Evolutionary conservation across 1,140 invertebrate species (phyloP).

Genomic region (Trichomalopsis sarcophagae): DNA sequence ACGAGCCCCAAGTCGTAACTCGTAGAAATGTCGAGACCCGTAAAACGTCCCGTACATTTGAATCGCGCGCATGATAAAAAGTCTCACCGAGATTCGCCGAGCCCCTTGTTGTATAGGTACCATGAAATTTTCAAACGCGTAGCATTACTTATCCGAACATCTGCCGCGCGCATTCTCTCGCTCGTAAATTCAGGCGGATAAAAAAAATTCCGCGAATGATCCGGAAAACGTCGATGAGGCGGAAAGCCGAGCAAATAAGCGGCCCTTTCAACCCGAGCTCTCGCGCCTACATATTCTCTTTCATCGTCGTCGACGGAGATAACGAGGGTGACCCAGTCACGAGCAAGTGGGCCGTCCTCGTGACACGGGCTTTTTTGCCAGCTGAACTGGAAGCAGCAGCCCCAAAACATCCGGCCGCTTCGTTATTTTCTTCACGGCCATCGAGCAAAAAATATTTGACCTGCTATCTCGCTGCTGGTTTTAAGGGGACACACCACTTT

Average conservation of each 20-base stretch:
- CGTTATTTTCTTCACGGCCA: conserved; percentile 17
- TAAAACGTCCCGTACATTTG: neutral
- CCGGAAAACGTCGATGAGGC: too few species aligned
- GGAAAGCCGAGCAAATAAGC: neutral
- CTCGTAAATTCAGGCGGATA: too few species aligned
- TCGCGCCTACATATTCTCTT: conserved; percentile 6
- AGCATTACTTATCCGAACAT: too few species aligned
- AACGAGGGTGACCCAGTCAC: conserved; percentile 37
- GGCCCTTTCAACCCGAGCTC: neutral
- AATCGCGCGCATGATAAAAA: neutral
- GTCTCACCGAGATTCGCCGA: too few species aligned
- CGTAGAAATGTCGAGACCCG: neutral
- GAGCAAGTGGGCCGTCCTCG: conserved; percentile 13
- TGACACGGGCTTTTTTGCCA: neutral
- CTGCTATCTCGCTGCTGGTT: neutral
- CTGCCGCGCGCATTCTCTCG: too few species aligned
- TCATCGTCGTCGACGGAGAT: neutral
- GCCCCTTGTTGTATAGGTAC: too few species aligned
- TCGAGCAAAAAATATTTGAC: neutral
- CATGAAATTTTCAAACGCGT: too few species aligned
- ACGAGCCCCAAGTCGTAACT: conserved; percentile 7
- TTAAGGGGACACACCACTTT: too few species aligned
- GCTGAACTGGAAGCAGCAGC: neutral
- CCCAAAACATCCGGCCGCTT: conserved; percentile 1
- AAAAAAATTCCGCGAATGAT: too few species aligned